Conservation (phyloP, 2,113 vertebrate genomes). For the Myotis davidii region DNA sequence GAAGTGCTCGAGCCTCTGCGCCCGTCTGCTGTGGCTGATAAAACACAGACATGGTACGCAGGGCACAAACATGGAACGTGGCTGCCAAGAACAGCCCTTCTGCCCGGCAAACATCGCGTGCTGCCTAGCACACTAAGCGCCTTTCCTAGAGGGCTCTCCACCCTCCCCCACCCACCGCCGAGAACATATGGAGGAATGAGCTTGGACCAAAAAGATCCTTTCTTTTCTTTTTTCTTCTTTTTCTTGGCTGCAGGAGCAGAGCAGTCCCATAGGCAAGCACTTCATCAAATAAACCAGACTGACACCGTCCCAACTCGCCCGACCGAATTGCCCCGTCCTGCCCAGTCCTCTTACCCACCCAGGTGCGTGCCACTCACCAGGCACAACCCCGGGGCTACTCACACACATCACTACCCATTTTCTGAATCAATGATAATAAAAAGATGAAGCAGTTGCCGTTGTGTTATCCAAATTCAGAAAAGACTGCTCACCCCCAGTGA, state of each 20-base stretch:
- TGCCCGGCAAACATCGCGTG: constrained; percentile 77
- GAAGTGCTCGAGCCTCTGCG: constrained; percentile 82
- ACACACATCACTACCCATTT: constrained; percentile 72
- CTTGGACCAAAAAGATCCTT: constrained; percentile 73
- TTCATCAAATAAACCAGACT: constrained; percentile 80
- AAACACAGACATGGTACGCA: constrained; percentile 84
- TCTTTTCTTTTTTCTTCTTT: neutral
- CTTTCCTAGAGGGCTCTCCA: constrained; percentile 69
- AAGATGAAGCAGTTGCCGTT: constrained; percentile 64
- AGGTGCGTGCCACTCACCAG: constrained; percentile 74
- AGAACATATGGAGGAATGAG: constrained; percentile 78
- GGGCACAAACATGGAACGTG: constrained; percentile 76
- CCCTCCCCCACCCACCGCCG: neutral
- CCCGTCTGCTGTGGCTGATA: constrained; percentile 83
- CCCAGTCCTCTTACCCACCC: constrained; percentile 77
- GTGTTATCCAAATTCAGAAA: neutral
- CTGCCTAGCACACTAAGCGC: constrained; percentile 74
- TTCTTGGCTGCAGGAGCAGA: constrained; percentile 69
- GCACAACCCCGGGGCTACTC: constrained; percentile 68
- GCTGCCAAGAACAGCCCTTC: constrained; percentile 82
- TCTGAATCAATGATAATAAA: constrained; percentile 59
- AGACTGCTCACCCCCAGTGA: constrained; percentile 3
- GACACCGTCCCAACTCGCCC: constrained; percentile 76
- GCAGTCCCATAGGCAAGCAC: constrained; percentile 74
- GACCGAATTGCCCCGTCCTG: constrained; percentile 83